These are phyloP conservation scores for Erethizon dorsatum DNA, from an alignment of 2,797 vertebrate species.

Conservation along the genomic window DNA sequence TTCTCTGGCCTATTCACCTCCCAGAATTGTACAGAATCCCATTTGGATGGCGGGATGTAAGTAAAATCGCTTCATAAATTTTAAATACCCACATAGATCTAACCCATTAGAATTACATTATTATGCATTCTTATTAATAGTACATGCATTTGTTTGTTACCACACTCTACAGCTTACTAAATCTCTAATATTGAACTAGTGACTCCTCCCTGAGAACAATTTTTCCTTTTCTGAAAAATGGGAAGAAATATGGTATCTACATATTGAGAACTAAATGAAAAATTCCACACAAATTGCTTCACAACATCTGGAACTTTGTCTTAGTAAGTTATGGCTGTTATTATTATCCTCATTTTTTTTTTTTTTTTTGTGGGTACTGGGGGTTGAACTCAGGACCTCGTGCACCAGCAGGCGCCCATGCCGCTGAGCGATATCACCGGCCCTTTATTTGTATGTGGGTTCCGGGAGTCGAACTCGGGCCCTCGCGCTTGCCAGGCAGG, in stretches of 20 bases:
- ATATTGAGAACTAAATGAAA: not conserved
- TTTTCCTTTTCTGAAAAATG: not conserved
- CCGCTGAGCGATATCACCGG: too few species aligned
- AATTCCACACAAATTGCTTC: not conserved
- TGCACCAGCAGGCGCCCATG: too few species aligned
- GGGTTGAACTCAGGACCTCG: too few species aligned
- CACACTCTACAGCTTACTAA: not conserved
- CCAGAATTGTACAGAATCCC: conserved; percentile 2
- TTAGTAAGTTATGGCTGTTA: not conserved
- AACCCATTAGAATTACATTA: conserved; percentile 62
- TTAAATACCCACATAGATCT: conserved; percentile 17
- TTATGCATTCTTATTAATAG: conserved; percentile 61
- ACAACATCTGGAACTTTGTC: not conserved
- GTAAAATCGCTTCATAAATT: conserved; percentile 56
- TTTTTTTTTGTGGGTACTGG: too few species aligned
- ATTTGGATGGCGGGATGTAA: not conserved
- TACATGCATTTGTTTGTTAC: conserved; percentile 53
- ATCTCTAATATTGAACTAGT: not conserved
- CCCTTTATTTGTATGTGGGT: too few species aligned
- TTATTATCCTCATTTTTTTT: too few species aligned
- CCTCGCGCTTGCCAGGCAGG: too few species aligned
- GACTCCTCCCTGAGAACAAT: not conserved
- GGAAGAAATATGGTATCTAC: not conserved
- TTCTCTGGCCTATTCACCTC: not conserved
- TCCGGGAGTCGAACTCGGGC: too few species aligned